Evolutionary conservation across 2,113 vertebrate genomes (phyloP).

Genomic region (Dissostichus mawsoni): DNA sequence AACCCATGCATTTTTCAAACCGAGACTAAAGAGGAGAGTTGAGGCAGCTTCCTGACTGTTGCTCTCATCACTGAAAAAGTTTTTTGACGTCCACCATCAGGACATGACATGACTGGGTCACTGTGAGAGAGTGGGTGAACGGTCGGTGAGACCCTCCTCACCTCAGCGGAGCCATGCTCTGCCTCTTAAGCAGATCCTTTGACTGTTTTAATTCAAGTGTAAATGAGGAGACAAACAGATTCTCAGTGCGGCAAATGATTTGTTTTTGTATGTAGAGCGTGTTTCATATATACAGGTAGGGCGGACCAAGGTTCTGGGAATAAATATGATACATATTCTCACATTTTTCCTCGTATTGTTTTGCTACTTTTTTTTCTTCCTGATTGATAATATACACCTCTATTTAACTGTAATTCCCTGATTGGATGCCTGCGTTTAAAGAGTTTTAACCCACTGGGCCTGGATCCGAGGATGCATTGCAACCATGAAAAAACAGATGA

Average conservation of each 20-base stretch:
- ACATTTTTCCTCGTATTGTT: neutral
- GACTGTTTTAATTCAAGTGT: neutral
- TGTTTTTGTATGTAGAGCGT: neutral
- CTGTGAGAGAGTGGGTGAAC: slow-evolving; percentile 50
- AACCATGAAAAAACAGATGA: slow-evolving; percentile 52
- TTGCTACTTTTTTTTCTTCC: slow-evolving; percentile 1
- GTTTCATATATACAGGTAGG: neutral
- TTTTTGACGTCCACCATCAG: slow-evolving; percentile 24
- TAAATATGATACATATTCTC: neutral
- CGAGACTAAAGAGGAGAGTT: neutral
- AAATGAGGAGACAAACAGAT: too few relatives aligned
- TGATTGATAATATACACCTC: neutral
- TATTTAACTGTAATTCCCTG: slow-evolving; percentile 11
- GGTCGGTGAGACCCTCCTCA: slow-evolving; percentile 2
- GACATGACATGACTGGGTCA: slow-evolving; percentile 36
- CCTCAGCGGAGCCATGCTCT: slow-evolving; percentile 29
- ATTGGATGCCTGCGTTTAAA: neutral
- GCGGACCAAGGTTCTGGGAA: neutral
- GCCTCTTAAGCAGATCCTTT: slow-evolving; percentile 35
- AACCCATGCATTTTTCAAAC: neutral
- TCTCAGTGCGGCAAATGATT: neutral
- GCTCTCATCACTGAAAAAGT: neutral
- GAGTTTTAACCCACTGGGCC: slow-evolving; percentile 32
- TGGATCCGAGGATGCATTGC: slow-evolving; percentile 1
- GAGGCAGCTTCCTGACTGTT: slow-evolving; percentile 2